Evolutionary conservation across 2,888 invertebrate species (phyloP), one percentile per base, ranked within the genome.

Genomic region (Ametastegia equiseti): DNA sequence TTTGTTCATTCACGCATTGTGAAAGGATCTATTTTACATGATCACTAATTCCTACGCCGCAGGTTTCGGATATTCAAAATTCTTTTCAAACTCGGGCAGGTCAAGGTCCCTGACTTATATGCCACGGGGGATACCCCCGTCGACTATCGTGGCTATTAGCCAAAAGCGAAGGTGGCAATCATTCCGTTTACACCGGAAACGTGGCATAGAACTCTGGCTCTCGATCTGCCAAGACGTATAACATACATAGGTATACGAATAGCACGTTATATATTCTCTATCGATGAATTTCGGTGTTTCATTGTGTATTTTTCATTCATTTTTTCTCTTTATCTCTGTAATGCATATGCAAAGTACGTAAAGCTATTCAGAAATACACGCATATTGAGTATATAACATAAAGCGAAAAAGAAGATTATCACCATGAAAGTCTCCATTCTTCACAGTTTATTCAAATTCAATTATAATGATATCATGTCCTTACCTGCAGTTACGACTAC

Each of bases 131-230:
- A 69, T 30, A n/a, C n/a, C n/a, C 11, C 42, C 69, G 69, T 13
- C 60, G 60, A 60, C 11, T 9, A 69, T n/a, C 27, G 7, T 69
- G 69, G 69, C 69, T 42, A 13, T 36, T 69, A 36, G 69, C 69
- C 69, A 69, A 69, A 63, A 63, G 13, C 27, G 60, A 63, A 19
- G 19, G 9, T 9, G 50, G 50, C 33, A 30, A 63, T 63, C 23
- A 33, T 30, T 63, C n/a, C 27, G 60, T 33, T 63, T 63, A 63
- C 15, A 63, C 60, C 60, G 60, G 60, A 63, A 30, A 63, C 30
- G 27, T 23, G 27, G 13, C 27, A 30, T 15, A 30, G 30, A 15
- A 63, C 30, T 33, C 6, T 63, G 30, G 15, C 30, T 30, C 27
- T 63, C 33, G 15, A 63, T 33, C 30, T 33, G 15, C 60, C 15